Conservation (phyloP, 2,113 vertebrate species). For the Hydrochoerus hydrochaeris region DNA sequence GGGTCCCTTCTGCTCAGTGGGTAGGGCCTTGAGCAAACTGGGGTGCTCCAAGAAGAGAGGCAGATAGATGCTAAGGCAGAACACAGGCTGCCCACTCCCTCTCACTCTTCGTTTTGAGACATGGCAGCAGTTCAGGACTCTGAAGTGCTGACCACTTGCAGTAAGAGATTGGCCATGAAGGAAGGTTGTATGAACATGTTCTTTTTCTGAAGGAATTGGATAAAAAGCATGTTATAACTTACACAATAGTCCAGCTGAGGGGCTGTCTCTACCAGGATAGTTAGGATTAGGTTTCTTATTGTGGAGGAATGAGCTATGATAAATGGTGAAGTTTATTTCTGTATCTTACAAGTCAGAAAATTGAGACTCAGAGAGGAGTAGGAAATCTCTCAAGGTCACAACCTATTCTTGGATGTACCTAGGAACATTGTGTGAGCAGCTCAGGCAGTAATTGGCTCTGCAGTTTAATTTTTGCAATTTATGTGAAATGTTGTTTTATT, state of each 20-base stretch:
- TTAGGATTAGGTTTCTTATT: not conserved
- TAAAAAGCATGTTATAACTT: conserved; percentile 59
- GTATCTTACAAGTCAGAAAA: not conserved
- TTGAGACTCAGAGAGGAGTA: not conserved
- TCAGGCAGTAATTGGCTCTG: conserved; percentile 48
- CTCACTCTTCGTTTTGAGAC: not conserved
- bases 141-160: not conserved
- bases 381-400: conserved; percentile 35
- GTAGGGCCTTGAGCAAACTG: not conserved
- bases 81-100: not conserved
- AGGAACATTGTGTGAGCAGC: not conserved
- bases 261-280: not conserved
- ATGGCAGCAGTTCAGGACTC: conserved; percentile 16
- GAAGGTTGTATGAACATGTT: conserved; percentile 42
- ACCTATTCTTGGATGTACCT: not conserved
- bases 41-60: not conserved
- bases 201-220: conserved; percentile 69
- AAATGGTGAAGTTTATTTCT: not conserved
- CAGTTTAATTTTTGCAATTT: conserved; percentile 28
- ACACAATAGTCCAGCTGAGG: not conserved
- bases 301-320: not conserved
- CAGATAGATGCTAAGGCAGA: not conserved
- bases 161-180: conserved; percentile 54
- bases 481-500: conserved; percentile 58
- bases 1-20: not conserved